Base-by-base conservation (phyloP, 2,797 vertebrate genomes). In the Ciconia nigra region DNA sequence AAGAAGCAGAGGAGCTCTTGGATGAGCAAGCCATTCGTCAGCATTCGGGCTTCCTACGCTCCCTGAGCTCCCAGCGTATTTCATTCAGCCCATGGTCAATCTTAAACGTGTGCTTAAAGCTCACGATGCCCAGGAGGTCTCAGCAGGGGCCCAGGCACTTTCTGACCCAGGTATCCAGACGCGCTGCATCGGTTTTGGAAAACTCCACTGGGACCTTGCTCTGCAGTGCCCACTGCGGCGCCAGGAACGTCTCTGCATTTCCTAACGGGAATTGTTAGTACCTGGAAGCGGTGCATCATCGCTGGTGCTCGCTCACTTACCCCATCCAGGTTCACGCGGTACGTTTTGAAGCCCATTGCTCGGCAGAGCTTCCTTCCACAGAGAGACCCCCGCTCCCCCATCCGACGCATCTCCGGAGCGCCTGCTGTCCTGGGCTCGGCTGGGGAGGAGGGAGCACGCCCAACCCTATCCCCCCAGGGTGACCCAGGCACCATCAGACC, bases 301-400 rank as follows among this genome's bases (percentile, higher is more conserved):
- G 1, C 37, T 10, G 13, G 25, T n/a, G 47, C 52, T 1, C 7
- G 9, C 67, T 58, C 24, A 18, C 24, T 5, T 10, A 17, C 7
- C 24, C 9, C 0, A 0, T 8, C 8, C 17, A 42, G 52, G 28
- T 25, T 61, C 35, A 49, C 14, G 26, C 0, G 0, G 8, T 1
- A 12, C 0, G 6, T 39, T 85, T 6, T 44, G 33, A 59, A 62
- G 41, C 8, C 26, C 8, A 1, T 15, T 11, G 33, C 67, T 85
- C 0, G 0, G 42, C n/a, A 72, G 52, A 63, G 39, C 16, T 33
- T 29, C 37, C 4, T 55, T 41, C 54, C 73, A 22, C 1, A 4
- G 26, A 59, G 13, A 47, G 15, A 49, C 15, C 5, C 37, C 77
- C 4, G 2, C 22, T 41, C 19, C 14, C 31, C n/a, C 0, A 0